Evolutionary conservation across 2,113 vertebrate species (phyloP).

Genomic region (Macaca fascicularis): T2T-MFA8v1.1 NC_088386.1:55933001-55933500

Average conservation of each 20-base stretch:
- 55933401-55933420: too few relatives aligned
- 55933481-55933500: too few relatives aligned
- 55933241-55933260: background rate
- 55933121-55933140: background rate
- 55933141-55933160: background rate
- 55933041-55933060: background rate
- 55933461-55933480: too few relatives aligned
- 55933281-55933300: background rate
- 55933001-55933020: background rate
- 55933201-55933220: background rate
- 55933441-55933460: too few relatives aligned
- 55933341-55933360: background rate
- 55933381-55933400: too few relatives aligned
- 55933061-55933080: background rate
- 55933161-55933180: background rate
- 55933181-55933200: background rate
- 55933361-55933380: background rate
- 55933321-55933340: background rate
- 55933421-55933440: too few relatives aligned
- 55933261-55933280: background rate
- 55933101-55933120: background rate
- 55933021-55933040: background rate
- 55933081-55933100: too few relatives aligned
- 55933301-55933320: background rate
- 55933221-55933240: background rate